Evolutionary conservation across 2,113 vertebrate genomes (phyloP).

Genomic region (Corvus hawaiiensis): DNA sequence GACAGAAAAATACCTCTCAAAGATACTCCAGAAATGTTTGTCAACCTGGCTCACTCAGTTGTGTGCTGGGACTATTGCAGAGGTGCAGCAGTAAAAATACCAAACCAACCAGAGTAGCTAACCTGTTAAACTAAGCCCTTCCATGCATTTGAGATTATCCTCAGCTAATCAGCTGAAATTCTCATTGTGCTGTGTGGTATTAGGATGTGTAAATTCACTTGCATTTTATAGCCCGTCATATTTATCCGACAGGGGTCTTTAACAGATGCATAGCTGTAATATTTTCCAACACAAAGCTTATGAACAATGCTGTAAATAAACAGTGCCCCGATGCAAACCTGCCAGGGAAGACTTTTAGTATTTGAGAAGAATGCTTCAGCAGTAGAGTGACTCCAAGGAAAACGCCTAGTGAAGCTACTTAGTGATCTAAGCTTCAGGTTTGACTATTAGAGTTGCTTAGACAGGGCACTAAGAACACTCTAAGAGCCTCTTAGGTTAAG

Average conservation of each 20-base stretch:
- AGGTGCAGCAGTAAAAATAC: neutral
- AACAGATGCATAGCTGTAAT: neutral
- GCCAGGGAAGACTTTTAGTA: neutral
- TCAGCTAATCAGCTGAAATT: conserved; percentile 34
- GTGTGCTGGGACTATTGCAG: neutral
- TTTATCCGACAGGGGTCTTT: neutral
- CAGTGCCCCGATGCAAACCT: neutral
- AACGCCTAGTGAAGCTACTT: conserved; percentile 11
- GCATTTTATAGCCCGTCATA: neutral
- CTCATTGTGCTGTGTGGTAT: neutral
- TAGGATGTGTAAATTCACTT: conserved; percentile 17
- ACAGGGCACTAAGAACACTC: neutral
- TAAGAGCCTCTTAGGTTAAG: conserved; percentile 19
- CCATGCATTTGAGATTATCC: conserved; percentile 51
- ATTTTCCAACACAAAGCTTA: neutral
- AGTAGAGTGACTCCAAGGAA: neutral
- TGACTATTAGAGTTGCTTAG: conserved; percentile 15
- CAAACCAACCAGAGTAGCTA: neutral
- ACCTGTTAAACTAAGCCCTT: conserved; percentile 41
- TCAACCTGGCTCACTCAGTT: neutral
- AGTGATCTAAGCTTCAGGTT: conserved; percentile 28
- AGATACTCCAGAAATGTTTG: neutral
- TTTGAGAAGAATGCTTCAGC: neutral
- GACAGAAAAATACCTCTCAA: neutral
- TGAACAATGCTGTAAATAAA: neutral